Evolutionary conservation across 2,888 invertebrate species (phyloP).

Genomic region (Deroplatys truncata): DNA sequence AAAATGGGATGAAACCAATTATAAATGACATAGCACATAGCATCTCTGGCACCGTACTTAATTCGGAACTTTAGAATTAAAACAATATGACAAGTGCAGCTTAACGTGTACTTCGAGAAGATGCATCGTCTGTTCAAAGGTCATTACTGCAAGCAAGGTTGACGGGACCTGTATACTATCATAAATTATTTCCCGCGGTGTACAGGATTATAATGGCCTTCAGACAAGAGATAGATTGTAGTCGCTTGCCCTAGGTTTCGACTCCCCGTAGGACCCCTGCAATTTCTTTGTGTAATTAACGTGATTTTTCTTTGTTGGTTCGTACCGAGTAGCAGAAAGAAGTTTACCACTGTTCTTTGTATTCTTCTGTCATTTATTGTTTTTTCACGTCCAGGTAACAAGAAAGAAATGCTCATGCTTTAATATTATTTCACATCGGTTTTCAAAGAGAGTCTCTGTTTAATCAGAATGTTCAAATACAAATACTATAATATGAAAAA

Average conservation of each 20-base stretch:
- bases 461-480: too few relatives aligned
- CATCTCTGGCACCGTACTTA: not conserved
- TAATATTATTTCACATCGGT: too few relatives aligned
- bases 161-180: not conserved
- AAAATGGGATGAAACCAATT: not conserved
- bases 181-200: not conserved
- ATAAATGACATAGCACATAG: not conserved
- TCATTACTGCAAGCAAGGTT: not conserved
- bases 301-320: not conserved
- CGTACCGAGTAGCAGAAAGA: not conserved
- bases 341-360: not conserved
- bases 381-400: too few relatives aligned
- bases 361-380: not conserved
- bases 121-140: not conserved
- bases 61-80: not conserved
- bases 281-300: not conserved
- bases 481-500: too few relatives aligned
- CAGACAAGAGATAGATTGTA: not conserved
- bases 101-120: not conserved
- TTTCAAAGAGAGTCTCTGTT: too few relatives aligned
- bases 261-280: not conserved
- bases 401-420: too few relatives aligned
- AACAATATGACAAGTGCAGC: not conserved
- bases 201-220: not conserved
- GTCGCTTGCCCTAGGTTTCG: not conserved